Percentiles rank a stretch among this genome's conserved stretches.
Conservation (phyloP, 2,888 invertebrate genomes). For the Drosophila bunnanda region DNA sequence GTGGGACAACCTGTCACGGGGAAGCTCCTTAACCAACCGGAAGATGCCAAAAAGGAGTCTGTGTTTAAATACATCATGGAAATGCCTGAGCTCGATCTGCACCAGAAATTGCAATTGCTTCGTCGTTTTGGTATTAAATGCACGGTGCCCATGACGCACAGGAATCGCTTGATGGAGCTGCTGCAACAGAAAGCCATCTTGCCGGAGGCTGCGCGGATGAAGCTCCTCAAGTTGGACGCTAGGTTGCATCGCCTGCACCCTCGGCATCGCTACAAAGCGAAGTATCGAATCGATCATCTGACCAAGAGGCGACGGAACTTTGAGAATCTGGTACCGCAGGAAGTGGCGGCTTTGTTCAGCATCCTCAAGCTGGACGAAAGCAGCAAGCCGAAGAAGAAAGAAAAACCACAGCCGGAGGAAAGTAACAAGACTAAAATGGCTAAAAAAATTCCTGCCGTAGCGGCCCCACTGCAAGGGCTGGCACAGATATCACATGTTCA, state of each 20-base stretch:
- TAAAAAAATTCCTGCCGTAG: background rate
- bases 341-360: constrained; percentile 76
- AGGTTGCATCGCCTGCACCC: constrained; percentile 67
- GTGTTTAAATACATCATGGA: constrained; percentile 73
- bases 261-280: constrained; percentile 82
- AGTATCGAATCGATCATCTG: constrained; percentile 72
- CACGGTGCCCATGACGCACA: constrained; percentile 61
- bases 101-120: constrained; percentile 81
- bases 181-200: constrained; percentile 56
- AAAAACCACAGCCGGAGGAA: constrained; percentile 59
- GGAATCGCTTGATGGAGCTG: constrained; percentile 63
- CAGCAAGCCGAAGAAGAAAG: constrained; percentile 30
- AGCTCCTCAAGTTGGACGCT: constrained; percentile 48
- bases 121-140: constrained; percentile 80
- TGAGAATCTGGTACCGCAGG: constrained; percentile 57
- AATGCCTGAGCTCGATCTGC: constrained; percentile 80
- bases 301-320: constrained; percentile 54
- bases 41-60: constrained; percentile 46
- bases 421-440: constrained; percentile 15
- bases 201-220: background rate
- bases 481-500: constrained; percentile 80
- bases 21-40: constrained; percentile 17
- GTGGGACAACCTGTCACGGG: constrained; percentile 22
- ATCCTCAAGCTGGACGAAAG: constrained; percentile 67
- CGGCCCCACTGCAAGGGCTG: constrained; percentile 60